These are phyloP conservation scores for Anarrhichthys ocellatus DNA, from an alignment of 2,113 vertebrate species.

Conservation along the genomic window DNA sequence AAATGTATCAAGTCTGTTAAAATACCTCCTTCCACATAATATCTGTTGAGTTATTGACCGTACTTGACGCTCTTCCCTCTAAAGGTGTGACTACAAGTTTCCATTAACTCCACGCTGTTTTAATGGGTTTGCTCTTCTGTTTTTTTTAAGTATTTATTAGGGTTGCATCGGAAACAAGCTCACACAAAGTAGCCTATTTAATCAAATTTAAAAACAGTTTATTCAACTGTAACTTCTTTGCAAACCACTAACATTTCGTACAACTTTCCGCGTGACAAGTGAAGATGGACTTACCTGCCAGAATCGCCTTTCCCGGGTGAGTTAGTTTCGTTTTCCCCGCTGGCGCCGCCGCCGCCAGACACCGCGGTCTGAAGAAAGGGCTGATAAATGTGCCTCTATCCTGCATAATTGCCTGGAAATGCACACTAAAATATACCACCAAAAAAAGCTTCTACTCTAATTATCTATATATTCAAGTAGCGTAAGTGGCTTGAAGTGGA, in stretches of 20 bases:
- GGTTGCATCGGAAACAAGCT: not conserved
- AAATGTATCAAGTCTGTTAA: not conserved
- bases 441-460: not conserved
- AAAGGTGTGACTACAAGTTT: not conserved
- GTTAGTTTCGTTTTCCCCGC: conserved; percentile 86
- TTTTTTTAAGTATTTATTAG: not conserved
- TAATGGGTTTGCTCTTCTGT: not conserved
- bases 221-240: not conserved
- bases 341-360: conserved; percentile 84
- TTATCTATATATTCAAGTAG: not conserved
- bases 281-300: conserved; percentile 84
- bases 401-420: conserved; percentile 60
- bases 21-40: not conserved
- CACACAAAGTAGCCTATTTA: not conserved
- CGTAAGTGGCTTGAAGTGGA: not conserved
- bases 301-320: conserved; percentile 90
- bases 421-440: not conserved
- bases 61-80: not conserved
- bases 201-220: too few species aligned
- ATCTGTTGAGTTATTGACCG: not conserved
- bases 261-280: not conserved
- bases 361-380: conserved; percentile 70
- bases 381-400: conserved; percentile 48
- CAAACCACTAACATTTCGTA: not conserved
- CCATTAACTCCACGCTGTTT: not conserved